A percentile compares a stretch with the other conserved stretches of the same genome.
These are phyloP conservation scores for Pantherophis alleghaniensis DNA, from an alignment of 2,797 vertebrate genomes.

Conservation along the genomic window DNA sequence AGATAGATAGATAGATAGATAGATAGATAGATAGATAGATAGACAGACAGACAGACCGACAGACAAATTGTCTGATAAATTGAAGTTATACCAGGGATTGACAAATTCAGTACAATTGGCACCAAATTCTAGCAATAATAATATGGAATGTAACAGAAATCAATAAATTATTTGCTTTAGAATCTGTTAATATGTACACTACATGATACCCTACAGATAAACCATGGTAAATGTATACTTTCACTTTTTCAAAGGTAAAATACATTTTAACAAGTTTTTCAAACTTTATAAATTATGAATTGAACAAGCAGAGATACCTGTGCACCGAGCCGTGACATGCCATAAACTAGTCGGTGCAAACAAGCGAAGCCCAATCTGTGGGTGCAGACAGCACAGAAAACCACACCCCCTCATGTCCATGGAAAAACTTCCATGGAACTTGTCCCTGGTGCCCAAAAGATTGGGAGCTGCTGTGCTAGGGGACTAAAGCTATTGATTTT, in stretches of 20 bases:
- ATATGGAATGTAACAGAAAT: neutral
- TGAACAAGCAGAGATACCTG: neutral
- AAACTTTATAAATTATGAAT: neutral
- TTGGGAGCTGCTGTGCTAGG: too few species aligned
- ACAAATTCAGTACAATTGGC: neutral
- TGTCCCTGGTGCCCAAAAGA: too few species aligned
- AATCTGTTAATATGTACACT: neutral
- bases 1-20: too few species aligned
- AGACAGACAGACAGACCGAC: too few species aligned
- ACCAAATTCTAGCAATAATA: neutral
- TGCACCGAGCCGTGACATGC: neutral
- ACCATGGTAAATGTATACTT: neutral
- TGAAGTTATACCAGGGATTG: neutral
- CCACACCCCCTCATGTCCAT: too few species aligned
- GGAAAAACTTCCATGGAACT: neutral
- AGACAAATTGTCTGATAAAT: too few species aligned
- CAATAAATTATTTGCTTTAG: neutral
- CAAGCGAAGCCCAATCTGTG: neutral
- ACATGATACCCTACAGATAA: neutral
- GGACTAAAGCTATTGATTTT: neutral
- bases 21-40: too few species aligned
- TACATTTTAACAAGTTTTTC: neutral
- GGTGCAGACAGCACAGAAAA: neutral
- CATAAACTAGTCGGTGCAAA: neutral
- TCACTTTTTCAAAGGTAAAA: neutral